These are phyloP conservation scores for Misgurnus mizolepis DNA, from an alignment of 2,113 vertebrate species.

Conservation along the genomic window DNA sequence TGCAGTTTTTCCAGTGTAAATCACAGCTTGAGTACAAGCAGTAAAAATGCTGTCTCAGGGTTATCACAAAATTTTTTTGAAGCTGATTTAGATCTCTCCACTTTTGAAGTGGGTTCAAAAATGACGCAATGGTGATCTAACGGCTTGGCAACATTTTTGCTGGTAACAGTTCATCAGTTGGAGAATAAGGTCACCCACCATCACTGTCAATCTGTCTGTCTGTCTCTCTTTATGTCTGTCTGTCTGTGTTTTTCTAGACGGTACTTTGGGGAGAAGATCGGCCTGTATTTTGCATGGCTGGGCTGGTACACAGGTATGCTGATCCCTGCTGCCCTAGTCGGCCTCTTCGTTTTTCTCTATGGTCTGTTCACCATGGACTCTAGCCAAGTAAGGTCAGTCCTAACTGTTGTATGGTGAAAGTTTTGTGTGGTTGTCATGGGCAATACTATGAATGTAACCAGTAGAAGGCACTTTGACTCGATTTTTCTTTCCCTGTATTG, in stretches of 20 bases:
- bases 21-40: background rate
- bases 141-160: conserved; percentile 6
- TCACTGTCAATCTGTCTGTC: too few species aligned
- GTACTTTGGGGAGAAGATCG: conserved; percentile 99
- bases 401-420: background rate
- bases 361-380: conserved; percentile 97
- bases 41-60: conserved; percentile 1
- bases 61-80: background rate
- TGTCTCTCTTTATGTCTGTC: conserved; percentile 4
- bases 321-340: conserved; percentile 94
- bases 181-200: background rate
- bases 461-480: background rate
- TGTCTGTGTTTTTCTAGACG: conserved; percentile 70
- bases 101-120: conserved; percentile 22
- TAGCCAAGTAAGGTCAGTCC: conserved; percentile 94
- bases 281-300: conserved; percentile 97
- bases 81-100: conserved; percentile 17
- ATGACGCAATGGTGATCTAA: background rate
- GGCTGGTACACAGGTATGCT: conserved; percentile 99
- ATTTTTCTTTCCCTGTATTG: background rate
- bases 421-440: too few species aligned
- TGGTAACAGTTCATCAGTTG: background rate
- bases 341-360: conserved; percentile 96
- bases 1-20: background rate
- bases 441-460: too few species aligned